phyloP scores from a whole-genome alignment of 2,113 vertebrate species.

The Aplodontia rufa region DNA sequence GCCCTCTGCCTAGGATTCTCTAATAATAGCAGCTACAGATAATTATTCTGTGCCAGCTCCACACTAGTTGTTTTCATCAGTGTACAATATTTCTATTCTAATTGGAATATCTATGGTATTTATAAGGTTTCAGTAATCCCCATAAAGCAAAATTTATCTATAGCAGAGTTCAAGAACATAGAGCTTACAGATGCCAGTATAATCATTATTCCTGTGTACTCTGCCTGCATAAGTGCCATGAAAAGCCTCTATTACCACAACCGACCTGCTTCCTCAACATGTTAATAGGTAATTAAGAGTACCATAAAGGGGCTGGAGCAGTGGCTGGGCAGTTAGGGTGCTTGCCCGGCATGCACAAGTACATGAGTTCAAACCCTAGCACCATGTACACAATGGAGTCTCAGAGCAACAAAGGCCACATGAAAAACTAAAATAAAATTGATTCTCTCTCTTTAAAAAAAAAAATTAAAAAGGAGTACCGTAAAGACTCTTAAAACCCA shows the following conservation, averaged over 20 bases:
- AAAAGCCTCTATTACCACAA: background rate
- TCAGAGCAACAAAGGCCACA: too few species aligned
- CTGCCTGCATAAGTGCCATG: background rate
- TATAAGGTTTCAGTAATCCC: background rate
- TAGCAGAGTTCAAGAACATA: background rate
- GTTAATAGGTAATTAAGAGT: background rate
- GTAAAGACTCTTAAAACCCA: background rate
- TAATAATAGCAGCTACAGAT: background rate
- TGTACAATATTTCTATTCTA: constrained; percentile 11
- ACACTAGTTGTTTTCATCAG: background rate
- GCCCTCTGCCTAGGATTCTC: background rate
- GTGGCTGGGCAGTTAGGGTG: too few species aligned
- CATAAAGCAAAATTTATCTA: background rate
- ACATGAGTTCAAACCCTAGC: too few species aligned
- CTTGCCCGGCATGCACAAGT: too few species aligned
- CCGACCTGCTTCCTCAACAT: background rate
- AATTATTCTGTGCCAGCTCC: background rate
- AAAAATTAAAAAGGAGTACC: background rate
- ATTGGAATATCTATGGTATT: background rate
- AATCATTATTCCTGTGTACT: background rate
- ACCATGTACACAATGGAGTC: too few species aligned
- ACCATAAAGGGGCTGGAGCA: too few species aligned
- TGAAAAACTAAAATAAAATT: too few species aligned
- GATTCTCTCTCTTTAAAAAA: too few species aligned
- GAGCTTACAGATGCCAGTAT: too few species aligned